Conservation (phyloP, 2,888 invertebrate species). For the Esperia sulphurella region DNA sequence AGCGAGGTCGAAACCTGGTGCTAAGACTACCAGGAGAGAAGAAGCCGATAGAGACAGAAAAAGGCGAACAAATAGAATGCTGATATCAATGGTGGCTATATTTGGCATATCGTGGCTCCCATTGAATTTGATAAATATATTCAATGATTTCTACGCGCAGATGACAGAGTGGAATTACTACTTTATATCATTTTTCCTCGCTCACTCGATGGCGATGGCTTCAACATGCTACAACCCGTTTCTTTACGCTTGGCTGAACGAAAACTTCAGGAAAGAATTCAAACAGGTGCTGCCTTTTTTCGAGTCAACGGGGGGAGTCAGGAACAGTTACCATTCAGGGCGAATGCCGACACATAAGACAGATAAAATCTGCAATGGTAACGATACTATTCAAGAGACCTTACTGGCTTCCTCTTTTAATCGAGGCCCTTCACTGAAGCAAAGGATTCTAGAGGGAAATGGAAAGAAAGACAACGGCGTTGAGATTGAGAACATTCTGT, state of each 20-base stretch:
- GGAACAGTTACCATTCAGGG: slow-evolving; percentile 68
- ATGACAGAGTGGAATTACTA: slow-evolving; percentile 88
- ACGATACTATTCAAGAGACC: slow-evolving; percentile 85
- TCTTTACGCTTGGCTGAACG: slow-evolving; percentile 98
- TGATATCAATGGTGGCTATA: slow-evolving; percentile 94
- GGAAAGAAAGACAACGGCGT: slow-evolving; percentile 73
- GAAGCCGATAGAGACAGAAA: slow-evolving; percentile 90
- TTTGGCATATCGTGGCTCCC: slow-evolving; percentile 94
- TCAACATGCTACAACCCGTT: slow-evolving; percentile 98
- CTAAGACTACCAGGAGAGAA: slow-evolving; percentile 84
- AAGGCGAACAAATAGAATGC: slow-evolving; percentile 91
- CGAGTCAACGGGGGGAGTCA: slow-evolving; percentile 73
- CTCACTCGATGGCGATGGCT: slow-evolving; percentile 96
- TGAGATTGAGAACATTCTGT: slow-evolving; percentile 78
- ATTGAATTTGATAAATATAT: slow-evolving; percentile 89
- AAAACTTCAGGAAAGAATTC: slow-evolving; percentile 96
- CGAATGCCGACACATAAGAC: slow-evolving; percentile 73
- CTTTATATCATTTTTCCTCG: slow-evolving; percentile 92
- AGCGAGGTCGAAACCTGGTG: slow-evolving; percentile 86
- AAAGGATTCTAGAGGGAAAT: slow-evolving; percentile 49
- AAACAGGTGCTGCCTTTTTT: slow-evolving; percentile 86
- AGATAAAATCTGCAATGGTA: slow-evolving; percentile 87
- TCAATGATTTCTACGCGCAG: slow-evolving; percentile 83
- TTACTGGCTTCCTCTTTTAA: slow-evolving; percentile 79
- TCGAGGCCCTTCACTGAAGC: slow-evolving; percentile 69